phyloP scores from a whole-genome alignment of 2,888 invertebrate genomes.

The Alloplasta piceator region DNA sequence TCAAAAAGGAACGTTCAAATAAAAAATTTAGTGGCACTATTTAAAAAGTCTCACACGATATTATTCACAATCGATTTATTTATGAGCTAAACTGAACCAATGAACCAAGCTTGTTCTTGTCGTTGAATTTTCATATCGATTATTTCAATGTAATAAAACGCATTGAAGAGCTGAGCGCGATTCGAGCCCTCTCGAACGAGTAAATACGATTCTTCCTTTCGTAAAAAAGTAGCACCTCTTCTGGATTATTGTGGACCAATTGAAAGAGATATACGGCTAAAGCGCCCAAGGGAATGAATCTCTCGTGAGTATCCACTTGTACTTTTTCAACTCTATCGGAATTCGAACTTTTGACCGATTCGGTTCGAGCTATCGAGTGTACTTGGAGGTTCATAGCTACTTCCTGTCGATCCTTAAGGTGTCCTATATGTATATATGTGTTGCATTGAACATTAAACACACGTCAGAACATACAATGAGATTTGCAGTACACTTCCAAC shows the following conservation, averaged over 20 bases:
- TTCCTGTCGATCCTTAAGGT: neutral
- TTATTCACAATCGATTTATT: no score
- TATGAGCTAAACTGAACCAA: no score
- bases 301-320: constrained; percentile 30
- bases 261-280: neutral
- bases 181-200: constrained; percentile 16
- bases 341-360: constrained; percentile 34
- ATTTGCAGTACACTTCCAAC: constrained; percentile 26
- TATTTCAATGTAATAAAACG: no score
- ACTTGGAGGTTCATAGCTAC: neutral
- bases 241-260: constrained; percentile 6
- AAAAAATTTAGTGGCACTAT: no score
- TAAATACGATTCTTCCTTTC: constrained; percentile 50
- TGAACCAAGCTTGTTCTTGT: no score
- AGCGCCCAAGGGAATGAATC: constrained; percentile 2
- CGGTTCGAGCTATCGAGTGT: constrained; percentile 3
- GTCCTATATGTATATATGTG: neutral
- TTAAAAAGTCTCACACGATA: no score
- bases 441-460: neutral
- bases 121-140: no score
- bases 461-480: constrained; percentile 29
- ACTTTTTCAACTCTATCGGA: constrained; percentile 24
- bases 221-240: constrained; percentile 40
- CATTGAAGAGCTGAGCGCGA: no score
- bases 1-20: no score